Evolutionary conservation across 2,888 invertebrate genomes (phyloP), one percentile per base, ranked within the genome.

Genomic region (Oxytorus armatus): DNA sequence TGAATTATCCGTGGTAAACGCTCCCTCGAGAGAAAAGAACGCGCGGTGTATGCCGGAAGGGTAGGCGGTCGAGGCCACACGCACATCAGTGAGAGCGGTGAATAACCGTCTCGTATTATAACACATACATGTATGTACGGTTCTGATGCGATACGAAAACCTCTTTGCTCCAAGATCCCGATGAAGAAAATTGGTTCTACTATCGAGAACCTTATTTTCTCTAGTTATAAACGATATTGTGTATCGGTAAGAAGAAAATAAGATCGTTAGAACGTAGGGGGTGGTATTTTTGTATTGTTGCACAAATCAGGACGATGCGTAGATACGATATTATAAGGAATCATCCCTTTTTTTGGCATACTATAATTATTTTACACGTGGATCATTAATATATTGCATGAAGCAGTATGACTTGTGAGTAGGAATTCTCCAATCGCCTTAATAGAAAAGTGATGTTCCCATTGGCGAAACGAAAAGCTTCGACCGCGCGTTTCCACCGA

Each of bases 1-100:
- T 91, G 90, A 90, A 91, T 91, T 91, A 91, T 90, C 90, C 90
- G 88, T 86, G 88, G 91, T 90, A 91, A 91, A 91, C 88, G 90
- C 85, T 90, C 90, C 90, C 90, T 73, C 85, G 90, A 86, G 90
- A 75, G 82, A 78, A 79, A 73, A 73, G 76, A 74, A 61, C 49
- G 70, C 79, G 65, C 49, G 55, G 51, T 70, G 69, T 25, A 11
- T 39, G 16, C 25, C 63, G 61, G 76, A 63, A 76, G 79, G 70
- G 79, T 76, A 79, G 65, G 57, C 70, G 57, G 49, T 75, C 72
- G 39, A 18, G n/a, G 53, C 39, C 47, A 55, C 47, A 69, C 47
- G n/a, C n/a, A n/a, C n/a, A n/a, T n/a, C n/a, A 66, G 57, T 61
- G 33, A 63, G 49, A 42, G 49, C 36, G 25, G 36, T n/a, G n/a